A percentile compares a stretch with the other conserved stretches of the same genome.
These are phyloP conservation scores for Numida meleagris DNA, from an alignment of 2,113 vertebrate genomes.

Conservation along the genomic window DNA sequence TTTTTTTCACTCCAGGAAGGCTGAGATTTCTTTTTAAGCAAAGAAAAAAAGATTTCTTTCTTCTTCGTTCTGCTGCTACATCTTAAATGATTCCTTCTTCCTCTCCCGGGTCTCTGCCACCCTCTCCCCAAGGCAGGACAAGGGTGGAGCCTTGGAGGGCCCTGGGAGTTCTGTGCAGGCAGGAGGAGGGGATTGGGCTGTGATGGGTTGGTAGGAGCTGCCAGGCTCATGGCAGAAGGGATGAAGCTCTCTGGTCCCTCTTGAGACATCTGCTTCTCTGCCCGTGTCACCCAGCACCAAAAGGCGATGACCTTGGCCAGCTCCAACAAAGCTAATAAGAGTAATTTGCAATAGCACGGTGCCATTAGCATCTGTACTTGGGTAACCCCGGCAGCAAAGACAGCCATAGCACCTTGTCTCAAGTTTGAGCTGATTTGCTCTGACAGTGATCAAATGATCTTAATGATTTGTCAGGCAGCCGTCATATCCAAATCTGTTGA, in stretches of 20 bases:
- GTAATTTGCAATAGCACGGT: not conserved
- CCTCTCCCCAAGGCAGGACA: not conserved
- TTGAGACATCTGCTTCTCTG: fast-evolving
- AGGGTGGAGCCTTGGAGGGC: not conserved
- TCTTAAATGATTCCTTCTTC: not conserved
- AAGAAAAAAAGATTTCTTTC: not conserved
- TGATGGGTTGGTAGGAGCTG: not conserved
- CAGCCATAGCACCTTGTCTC: not conserved
- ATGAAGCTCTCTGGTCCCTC: not conserved
- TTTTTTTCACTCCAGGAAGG: constrained; percentile 33
- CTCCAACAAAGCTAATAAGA: not conserved
- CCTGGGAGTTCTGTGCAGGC: not conserved
- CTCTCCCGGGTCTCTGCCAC: not conserved
- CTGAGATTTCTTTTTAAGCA: constrained; percentile 22
- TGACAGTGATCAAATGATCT: constrained; percentile 49
- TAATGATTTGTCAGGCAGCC: constrained; percentile 27
- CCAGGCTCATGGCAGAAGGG: not conserved
- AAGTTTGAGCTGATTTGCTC: constrained; percentile 16
- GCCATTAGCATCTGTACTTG: not conserved
- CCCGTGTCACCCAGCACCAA: not conserved
- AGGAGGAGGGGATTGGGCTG: not conserved
- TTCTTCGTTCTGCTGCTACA: not conserved
- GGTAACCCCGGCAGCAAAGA: not conserved
- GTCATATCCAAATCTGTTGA: constrained; percentile 12
- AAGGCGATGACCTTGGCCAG: not conserved